These are phyloP conservation scores for Neotoxoptera formosana DNA, from an alignment of 1,140 invertebrate species.

Conservation along the genomic window DNA sequence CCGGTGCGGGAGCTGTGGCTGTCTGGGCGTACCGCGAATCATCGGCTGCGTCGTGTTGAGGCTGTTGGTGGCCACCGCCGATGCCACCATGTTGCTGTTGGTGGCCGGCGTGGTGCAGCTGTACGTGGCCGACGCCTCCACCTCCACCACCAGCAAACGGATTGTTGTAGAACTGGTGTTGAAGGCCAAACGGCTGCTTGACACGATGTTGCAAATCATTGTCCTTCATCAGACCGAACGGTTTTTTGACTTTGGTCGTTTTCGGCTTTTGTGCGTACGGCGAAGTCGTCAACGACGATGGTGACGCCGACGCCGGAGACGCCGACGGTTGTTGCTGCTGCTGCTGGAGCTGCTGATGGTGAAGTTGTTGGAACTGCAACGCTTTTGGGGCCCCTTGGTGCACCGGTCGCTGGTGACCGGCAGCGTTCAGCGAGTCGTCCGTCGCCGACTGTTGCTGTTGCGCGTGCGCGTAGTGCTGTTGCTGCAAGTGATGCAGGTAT, in stretches of 20 bases:
- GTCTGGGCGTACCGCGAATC: constrained; percentile 6
- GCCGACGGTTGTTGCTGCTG: not conserved
- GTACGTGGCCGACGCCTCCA: not conserved
- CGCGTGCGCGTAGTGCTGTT: not conserved
- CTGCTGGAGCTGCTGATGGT: not conserved
- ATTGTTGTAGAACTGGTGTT: constrained; percentile 28
- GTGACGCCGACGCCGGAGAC: not conserved
- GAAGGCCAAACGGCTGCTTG: constrained; percentile 43
- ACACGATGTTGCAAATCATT: constrained; percentile 16
- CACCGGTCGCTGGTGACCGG: not conserved
- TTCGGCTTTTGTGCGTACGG: constrained; percentile 23
- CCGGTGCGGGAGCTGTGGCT: not conserved
- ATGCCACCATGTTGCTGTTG: not conserved
- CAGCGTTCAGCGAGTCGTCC: not conserved
- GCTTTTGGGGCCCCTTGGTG: not conserved
- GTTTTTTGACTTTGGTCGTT: constrained; percentile 14
- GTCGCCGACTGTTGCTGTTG: constrained; percentile 16
- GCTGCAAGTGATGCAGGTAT: constrained; percentile 43
- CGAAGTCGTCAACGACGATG: not conserved
- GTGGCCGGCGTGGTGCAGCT: not conserved
- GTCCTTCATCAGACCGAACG: constrained; percentile 2
- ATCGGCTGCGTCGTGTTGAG: not conserved
- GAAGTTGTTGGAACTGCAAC: constrained; percentile 4
- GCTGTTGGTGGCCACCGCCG: not conserved
- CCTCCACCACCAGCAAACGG: not conserved